Conservation (phyloP, 1,140 invertebrate species). For the Heterodera carotae region DNA sequence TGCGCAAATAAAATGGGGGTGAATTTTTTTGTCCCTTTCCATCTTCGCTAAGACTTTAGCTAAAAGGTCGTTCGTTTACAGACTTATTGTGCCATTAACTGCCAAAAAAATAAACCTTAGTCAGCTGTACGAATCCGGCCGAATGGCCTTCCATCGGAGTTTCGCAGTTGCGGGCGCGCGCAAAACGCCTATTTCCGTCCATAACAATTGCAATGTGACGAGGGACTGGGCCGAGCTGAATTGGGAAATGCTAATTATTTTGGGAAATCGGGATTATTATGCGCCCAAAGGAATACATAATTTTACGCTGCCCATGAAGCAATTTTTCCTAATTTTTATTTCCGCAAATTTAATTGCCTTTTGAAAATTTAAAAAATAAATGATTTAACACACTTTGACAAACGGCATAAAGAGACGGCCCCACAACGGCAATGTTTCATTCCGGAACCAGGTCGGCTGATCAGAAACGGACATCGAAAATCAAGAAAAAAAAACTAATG, state of each 20-base stretch:
- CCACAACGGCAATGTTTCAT: slow-evolving; percentile 14
- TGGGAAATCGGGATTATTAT: too few species aligned
- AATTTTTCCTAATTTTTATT: not conserved
- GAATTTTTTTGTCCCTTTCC: too few species aligned
- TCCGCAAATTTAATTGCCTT: not conserved
- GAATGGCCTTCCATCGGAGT: slow-evolving; percentile 80
- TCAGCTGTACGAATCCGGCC: slow-evolving; percentile 90
- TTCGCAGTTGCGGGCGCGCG: slow-evolving; percentile 76
- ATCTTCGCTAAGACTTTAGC: too few species aligned
- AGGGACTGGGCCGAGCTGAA: slow-evolving; percentile 39
- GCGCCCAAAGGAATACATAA: not conserved
- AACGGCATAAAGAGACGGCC: not conserved
- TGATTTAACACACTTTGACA: slow-evolving; percentile 16
- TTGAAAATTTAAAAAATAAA: not conserved
- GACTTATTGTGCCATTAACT: too few species aligned
- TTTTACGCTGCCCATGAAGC: not conserved
- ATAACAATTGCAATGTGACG: slow-evolving; percentile 52
- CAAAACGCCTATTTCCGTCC: slow-evolving; percentile 94
- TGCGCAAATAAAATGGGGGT: too few species aligned
- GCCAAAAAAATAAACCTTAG: slow-evolving; percentile 71
- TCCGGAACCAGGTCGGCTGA: slow-evolving; percentile 3
- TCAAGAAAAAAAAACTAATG: not conserved
- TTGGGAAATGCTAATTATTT: not conserved
- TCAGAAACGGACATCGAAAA: not conserved
- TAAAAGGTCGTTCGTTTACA: too few species aligned